Base-by-base conservation (phyloP, 2,888 invertebrate species). In the Aleiodes leptofemur region DNA sequence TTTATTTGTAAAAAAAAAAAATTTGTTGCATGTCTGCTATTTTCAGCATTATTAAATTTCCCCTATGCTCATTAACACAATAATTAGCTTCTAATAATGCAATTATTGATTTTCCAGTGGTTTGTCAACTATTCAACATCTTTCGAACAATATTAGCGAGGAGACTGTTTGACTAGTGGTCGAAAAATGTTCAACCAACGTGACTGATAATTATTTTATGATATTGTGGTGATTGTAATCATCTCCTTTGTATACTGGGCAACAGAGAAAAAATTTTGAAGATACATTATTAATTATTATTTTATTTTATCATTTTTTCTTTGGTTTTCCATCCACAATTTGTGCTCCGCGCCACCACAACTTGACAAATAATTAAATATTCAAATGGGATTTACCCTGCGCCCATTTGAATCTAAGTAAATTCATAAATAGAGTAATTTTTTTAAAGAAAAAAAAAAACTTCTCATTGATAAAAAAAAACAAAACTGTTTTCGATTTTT, bases 81-180 rank as follows among this genome's bases (percentile, higher is more conserved):
- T 16, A 6, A 43, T 48, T 7, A 64, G 6, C 4, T 34, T 34
- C 34, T 64, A 38, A 64, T 48, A 11, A 11, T 23, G 23, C 16
- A 29, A 48, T 64, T 76, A 3, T 48, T 66, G 50, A 61, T 72
- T 29, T 43, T 59, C 6, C 51, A 56, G 53, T 61, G 71, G 69
- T 51, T 74, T 72, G 74, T 16, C 48, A 71, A 72, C 56, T 72
- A 76, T 66, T 75, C 68, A 76, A 61, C 57, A 69, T 78, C 56
- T 43, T 72, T 73, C 59, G 66, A 84, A 83, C 78, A 83, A 84
- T 76, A 83, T 87, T 79, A 87, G 85, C 50, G 87, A 88, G 80
- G 87, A 87, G 78, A 86, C 86, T 73, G 87, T 88, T 83, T 88
- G 87, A 88, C 86, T 82, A 85, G 78, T 57, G 29, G 53, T 64